Percentiles rank a stretch among this genome's conserved stretches.
These are phyloP conservation scores for Platalea minor DNA, from an alignment of 2,797 vertebrate species.

Conservation along the genomic window DNA sequence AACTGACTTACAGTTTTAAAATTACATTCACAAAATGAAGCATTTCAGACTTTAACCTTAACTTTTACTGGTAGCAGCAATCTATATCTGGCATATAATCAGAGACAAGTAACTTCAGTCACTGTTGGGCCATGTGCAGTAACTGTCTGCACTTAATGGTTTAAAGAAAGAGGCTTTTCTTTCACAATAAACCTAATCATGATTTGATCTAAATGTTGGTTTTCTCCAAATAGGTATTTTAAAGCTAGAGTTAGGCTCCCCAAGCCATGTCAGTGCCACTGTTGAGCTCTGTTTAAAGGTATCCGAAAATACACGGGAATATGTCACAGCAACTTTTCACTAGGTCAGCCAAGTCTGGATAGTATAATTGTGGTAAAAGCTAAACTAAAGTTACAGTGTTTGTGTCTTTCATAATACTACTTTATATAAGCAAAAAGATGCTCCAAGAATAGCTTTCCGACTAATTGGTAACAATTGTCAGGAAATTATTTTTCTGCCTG, in stretches of 20 bases:
- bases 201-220: not conserved
- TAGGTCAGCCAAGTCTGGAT: not conserved
- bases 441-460: accelerated
- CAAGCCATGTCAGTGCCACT: not conserved
- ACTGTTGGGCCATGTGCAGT: not conserved
- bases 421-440: not conserved
- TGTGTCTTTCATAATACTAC: not conserved
- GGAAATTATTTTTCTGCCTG: not conserved
- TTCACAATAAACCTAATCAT: not conserved
- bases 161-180: not conserved
- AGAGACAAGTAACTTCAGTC: not conserved
- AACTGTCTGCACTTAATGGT: not conserved
- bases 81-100: not conserved
- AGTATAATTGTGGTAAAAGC: not conserved
- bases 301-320: not conserved
- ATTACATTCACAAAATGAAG: not conserved
- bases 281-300: not conserved
- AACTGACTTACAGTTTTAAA: not conserved
- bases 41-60: not conserved
- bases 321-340: not conserved
- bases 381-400: not conserved
- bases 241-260: not conserved
- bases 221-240: not conserved
- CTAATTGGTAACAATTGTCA: not conserved
- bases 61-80: not conserved